Evolutionary conservation across 1,140 invertebrate species (phyloP), one percentile per base, ranked within the genome.

Genomic region (Drosophila ficusphila): DNA sequence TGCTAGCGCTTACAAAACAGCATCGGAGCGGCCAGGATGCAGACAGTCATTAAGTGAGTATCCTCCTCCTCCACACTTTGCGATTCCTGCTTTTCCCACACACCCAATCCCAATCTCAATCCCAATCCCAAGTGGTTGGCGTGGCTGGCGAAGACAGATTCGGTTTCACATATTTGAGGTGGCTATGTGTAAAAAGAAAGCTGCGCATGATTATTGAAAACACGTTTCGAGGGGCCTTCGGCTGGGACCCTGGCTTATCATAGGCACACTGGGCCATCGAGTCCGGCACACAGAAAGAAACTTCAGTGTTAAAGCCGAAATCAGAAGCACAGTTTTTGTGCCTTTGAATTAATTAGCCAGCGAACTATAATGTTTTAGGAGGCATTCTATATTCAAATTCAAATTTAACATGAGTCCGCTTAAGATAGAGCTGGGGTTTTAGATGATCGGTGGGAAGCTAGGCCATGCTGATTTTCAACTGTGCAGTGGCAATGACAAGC

Each of bases 21-120:
- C 39, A 33, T 2, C 47, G 8, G 38, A 51, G 33, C 52, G 52
- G 61, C 58, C 49, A 89, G 53, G 44, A 90, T 90, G 89, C 89
- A 90, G 72, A 90, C 89, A 65, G 89, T 90, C 47, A 90, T 90
- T 51, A 85, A 90, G 89, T 90, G 82, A 90, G 89, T 90, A 42
- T 29, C 29, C 34, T 31, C 12, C 39, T 53, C 21, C 53, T 11
- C 14, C 19, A 23, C 16, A 41, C 31, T 11, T 29, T 33, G 54
- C 11, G 54, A 36, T 51, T 52, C 41, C 44, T 33, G 47, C 21
- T 29, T 61, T 36, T 53, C 21, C 47, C 33, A 31, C 9, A 53
- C 38, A 33, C 38, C 38, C 52, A 48, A 36, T 38, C 49, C n/a
- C 2, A 11, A 12, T 3, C 38, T 29, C 52, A 48, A 36, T 38